These are phyloP conservation scores for Marcusenius ussheri DNA, from an alignment of 2,113 vertebrate species.

Conservation along the genomic window DNA sequence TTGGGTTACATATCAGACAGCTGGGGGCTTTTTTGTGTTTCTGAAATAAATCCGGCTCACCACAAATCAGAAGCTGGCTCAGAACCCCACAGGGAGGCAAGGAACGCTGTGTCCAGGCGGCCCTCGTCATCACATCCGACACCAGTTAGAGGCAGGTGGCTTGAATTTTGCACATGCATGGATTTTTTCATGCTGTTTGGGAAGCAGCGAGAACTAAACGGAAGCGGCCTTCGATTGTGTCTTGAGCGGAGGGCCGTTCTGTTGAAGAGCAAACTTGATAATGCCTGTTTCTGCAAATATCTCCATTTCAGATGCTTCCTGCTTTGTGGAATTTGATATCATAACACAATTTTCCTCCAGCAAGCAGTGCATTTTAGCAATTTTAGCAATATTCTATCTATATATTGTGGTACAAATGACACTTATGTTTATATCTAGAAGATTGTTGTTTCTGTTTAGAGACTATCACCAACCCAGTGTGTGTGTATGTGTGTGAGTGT, in stretches of 20 bases:
- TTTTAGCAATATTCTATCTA: background rate
- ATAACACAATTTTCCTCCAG: background rate
- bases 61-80: background rate
- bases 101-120: background rate
- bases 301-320: background rate
- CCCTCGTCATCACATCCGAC: background rate
- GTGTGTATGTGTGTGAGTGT: background rate
- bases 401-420: background rate
- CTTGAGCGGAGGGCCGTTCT: background rate
- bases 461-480: background rate
- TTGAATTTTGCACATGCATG: conserved; percentile 11
- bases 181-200: conserved; percentile 4
- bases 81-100: background rate
- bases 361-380: background rate
- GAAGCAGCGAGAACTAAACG: background rate
- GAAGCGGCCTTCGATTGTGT: background rate
- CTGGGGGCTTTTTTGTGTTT: background rate
- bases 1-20: background rate
- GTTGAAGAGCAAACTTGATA: background rate
- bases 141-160: background rate
- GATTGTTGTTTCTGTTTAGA: background rate
- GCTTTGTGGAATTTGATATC: conserved; percentile 1
- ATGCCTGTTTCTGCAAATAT: background rate
- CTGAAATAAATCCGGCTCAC: background rate
- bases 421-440: background rate